Base-by-base conservation (phyloP, 2,888 invertebrate genomes). In the Petrophora chlorosata region DNA sequence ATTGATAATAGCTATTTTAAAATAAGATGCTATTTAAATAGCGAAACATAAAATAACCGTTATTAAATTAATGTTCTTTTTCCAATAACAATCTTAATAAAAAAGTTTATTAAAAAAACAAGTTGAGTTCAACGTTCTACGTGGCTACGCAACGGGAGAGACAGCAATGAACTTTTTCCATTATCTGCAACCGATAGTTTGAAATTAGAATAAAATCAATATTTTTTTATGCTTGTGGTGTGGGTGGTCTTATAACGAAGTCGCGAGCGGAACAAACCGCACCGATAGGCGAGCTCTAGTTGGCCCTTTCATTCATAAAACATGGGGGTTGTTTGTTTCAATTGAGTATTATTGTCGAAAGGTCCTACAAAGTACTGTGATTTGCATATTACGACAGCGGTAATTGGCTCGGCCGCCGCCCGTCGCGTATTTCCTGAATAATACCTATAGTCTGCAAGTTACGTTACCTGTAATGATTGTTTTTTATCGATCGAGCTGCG, bases 121-220 rank as follows among this genome's bases (percentile, higher is more conserved):
- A 56, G 45, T 22, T 12, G 41, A 60, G 62, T 63, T 65, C 59
- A 61, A 40, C 42, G 60, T 40, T 57, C 61, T 48, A 35, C 19
- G 46, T 35, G 41, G 54, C 53, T 39, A 46, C 39, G 29, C 43
- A 50, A 36, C 34, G 29, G 10, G 49, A 55, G 56, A 68, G 62
- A 60, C 58, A 66, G 62, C 71, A 69, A 64, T 56, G 67, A 75
- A 73, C 64, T 76, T 79, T 76, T 73, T 70, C 75, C 73, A 79
- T 78, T 78, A 75, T 73, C 74, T 70, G 55, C 59, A 61, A 67
- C 65, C 66, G 69, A 74, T 70, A 62, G 65, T 68, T 69, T 69
- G 65, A 66, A 70, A 73, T 70, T 67, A 65, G 59, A 68, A 67
- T 67, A 70, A 67, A 65, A 64, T 61, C 63, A 59, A 65, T 59